These are phyloP conservation scores for Dioctria linearis DNA, from an alignment of 2,888 invertebrate genomes.

Conservation along the genomic window DNA sequence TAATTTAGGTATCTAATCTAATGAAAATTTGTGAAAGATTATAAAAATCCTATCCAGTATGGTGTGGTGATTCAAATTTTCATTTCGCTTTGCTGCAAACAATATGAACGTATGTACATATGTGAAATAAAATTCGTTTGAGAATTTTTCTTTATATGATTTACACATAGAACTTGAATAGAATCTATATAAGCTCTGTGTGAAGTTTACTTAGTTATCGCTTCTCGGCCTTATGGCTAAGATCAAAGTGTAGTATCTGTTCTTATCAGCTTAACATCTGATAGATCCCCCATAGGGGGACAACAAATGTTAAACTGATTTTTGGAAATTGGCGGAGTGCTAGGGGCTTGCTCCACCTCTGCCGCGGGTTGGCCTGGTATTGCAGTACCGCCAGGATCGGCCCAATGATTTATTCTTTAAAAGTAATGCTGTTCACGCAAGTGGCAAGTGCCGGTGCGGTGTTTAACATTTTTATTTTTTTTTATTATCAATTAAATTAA, in stretches of 20 bases:
- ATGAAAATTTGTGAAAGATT: too few relatives aligned
- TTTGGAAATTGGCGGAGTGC: conserved; percentile 74
- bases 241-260: conserved; percentile 79
- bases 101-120: too few relatives aligned
- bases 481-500: too few relatives aligned
- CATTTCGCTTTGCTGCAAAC: too few relatives aligned
- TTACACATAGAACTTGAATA: background rate
- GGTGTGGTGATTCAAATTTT: too few relatives aligned
- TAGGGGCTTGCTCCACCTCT: conserved; percentile 79
- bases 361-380: conserved; percentile 79
- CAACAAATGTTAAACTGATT: conserved; percentile 75
- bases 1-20: too few relatives aligned
- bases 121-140: too few relatives aligned
- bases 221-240: conserved; percentile 75
- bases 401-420: conserved; percentile 61
- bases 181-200: background rate
- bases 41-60: too few relatives aligned
- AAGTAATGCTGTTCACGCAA: too few relatives aligned
- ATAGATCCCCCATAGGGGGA: conserved; percentile 74
- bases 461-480: too few relatives aligned
- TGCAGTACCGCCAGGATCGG: conserved; percentile 78
- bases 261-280: conserved; percentile 82
- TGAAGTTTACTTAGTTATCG: conserved; percentile 64
- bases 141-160: background rate
- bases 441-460: too few relatives aligned